These are phyloP conservation scores for Latrodectus hesperus DNA, from an alignment of 2,888 invertebrate genomes.

Conservation along the genomic window DNA sequence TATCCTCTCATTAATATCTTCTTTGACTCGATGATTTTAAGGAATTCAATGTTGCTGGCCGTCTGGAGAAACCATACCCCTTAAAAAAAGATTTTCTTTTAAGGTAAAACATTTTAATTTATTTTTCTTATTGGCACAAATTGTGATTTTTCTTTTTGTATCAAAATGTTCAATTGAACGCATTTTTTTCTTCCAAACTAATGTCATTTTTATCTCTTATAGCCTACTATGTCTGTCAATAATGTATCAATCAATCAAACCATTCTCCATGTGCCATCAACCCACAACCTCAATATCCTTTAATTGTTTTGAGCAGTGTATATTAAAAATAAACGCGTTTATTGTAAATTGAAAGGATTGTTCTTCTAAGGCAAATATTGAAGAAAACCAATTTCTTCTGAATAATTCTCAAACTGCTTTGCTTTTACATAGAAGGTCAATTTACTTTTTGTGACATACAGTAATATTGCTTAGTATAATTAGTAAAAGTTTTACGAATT, in stretches of 20 bases:
- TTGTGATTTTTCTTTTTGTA: background rate
- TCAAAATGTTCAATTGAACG: background rate
- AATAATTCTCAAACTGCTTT: too few species aligned
- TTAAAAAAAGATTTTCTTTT: background rate
- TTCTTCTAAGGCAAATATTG: too few species aligned
- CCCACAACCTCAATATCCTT: background rate
- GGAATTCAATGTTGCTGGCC: background rate
- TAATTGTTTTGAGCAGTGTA: background rate
- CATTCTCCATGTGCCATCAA: background rate
- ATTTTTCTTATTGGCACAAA: background rate
- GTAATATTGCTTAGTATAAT: too few species aligned
- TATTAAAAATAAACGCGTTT: background rate
- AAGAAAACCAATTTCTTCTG: too few species aligned
- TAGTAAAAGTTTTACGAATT: too few species aligned
- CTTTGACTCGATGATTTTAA: background rate
- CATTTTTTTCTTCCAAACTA: background rate
- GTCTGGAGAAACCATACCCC: background rate
- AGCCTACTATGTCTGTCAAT: background rate
- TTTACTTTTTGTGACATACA: too few species aligned
- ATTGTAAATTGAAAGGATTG: too few species aligned
- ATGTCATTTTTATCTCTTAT: background rate
- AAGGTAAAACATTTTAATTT: background rate
- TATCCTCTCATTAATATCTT: background rate
- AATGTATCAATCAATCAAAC: background rate
- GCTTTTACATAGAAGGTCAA: too few species aligned